Evolutionary conservation across 2,888 invertebrate species (phyloP), one percentile per base, ranked within the genome.

Genomic region (Philonicus albiceps): DNA sequence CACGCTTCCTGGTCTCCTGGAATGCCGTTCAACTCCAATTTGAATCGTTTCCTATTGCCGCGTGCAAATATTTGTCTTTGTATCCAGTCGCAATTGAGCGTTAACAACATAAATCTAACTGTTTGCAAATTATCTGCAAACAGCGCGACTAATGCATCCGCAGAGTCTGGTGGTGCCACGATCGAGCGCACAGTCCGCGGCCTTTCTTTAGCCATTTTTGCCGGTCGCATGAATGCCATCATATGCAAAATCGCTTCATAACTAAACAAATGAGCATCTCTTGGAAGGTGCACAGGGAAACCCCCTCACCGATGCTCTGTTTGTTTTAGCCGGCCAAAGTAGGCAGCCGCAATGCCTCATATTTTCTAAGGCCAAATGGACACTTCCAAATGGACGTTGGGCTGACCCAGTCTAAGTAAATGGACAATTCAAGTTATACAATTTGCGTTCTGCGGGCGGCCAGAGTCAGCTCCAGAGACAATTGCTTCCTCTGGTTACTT

Each of bases 71-170:
- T 80, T 80, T 80, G 80, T 80, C 80, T 80, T 80, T 43, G 80
- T 80, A 49, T 27, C 53, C 43, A 27, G 72, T 84, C 84, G 84
- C 84, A 43, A 84, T 84, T 84, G 84, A 84, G 72, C 84, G 84
- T 73, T 84, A 84, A 84, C 84, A 84, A 43, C 84, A 84, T 84
- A 84, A 84, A 84, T 84, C 84, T 84, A 84, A 84, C 84, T 84
- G 84, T 84, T 84, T 73, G 84, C 84, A 84, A 84, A 84, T 84
- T 84, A 84, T 84, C 72, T 43, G 40, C 37, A 37, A 72, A 72
- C 37, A 72, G 49, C 30, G 80, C 43, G 49, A 49, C 80, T 80
- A 80, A 80, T 80, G 80, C 80, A 80, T 80, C 80, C 49, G 49
- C n/a, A 53, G 27, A 80, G 31, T 22, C 64, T 11, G 64, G 27